Evolutionary conservation across 1,140 invertebrate species (phyloP), one percentile per base, ranked within the genome.

Genomic region (Phocides pigmalion): DNA sequence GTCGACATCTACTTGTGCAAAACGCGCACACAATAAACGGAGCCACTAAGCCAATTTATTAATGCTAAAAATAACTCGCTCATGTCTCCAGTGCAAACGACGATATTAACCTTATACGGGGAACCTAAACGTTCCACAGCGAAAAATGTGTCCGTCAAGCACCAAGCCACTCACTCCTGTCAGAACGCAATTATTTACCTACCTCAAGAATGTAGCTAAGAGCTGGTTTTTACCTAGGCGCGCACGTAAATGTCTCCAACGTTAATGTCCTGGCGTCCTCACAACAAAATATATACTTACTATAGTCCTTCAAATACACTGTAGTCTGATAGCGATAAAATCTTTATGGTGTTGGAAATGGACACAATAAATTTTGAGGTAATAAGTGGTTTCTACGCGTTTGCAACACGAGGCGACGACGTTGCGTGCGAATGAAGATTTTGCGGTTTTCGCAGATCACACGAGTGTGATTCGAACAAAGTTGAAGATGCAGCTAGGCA

Each of bases 1-100:
- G 25, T 35, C 9, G 15, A 72, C 71, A 74, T 76, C 67, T 70
- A 79, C 46, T 50, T 50, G 76, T 81, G 74, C 73, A 67, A 82
- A 82, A 84, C 77, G 81, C 70, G 72, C 78, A 74, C 75, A 87
- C 82, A 89, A 87, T 84, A 88, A 87, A 86, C 72, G 70, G 75
- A 83, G 79, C 74, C 78, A 88, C 84, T 87, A 88, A 91, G 83
- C 84, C 87, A 88, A 91, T 91, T 91, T 89, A 91, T 82, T 84
- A 87, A 81, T 71, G 81, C 87, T 91, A 91, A 91, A 91, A 91
- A 91, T 91, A 91, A 82, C 79, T 72, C 68, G 69, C 65, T 76
- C 76, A 82, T 78, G 85, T 87, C 86, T 87, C 81, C 75, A 73
- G 68, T 70, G 79, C 77, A 83, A 85, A 81, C 74, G 78, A 79